A percentile compares a stretch with the other conserved stretches of the same genome.
These are phyloP conservation scores for Phenacoccus solenopsis DNA, from an alignment of 1,140 invertebrate species.

Conservation along the genomic window DNA sequence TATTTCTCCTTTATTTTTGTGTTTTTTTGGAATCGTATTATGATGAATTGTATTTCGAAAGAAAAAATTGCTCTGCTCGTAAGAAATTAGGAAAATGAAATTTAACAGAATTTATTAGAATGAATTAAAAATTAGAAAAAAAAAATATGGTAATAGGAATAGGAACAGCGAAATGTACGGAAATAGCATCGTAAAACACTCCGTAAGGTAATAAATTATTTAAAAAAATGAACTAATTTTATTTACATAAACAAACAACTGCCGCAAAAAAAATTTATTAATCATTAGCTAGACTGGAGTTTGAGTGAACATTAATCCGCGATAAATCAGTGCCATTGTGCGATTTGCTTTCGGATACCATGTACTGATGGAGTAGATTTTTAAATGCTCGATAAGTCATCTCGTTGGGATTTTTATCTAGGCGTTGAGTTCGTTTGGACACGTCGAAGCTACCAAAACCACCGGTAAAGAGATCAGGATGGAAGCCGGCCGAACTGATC, in stretches of 20 bases:
- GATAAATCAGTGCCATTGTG: neutral
- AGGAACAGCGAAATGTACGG: neutral
- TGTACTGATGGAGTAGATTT: neutral
- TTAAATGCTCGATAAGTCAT: neutral
- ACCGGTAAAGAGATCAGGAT: constrained; percentile 36
- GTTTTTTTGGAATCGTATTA: too few relatives aligned
- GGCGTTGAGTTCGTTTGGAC: neutral
- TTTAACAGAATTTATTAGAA: neutral
- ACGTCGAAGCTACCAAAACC: constrained; percentile 39
- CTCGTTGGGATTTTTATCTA: neutral
- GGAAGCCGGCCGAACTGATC: constrained; percentile 36
- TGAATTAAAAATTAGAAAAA: neutral
- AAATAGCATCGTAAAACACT: neutral
- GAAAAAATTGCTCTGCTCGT: too few relatives aligned
- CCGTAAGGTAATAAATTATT: neutral
- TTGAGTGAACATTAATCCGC: neutral
- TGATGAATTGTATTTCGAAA: too few relatives aligned
- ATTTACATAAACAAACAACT: neutral
- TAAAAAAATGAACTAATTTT: neutral
- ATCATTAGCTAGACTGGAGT: neutral
- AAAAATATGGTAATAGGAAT: neutral
- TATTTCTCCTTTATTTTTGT: too few relatives aligned
- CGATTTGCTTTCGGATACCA: neutral
- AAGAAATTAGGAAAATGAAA: too few relatives aligned
- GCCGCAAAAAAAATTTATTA: neutral